Conservation (phyloP, 2,797 vertebrate species). For the Phoxinus dragarum region DNA sequence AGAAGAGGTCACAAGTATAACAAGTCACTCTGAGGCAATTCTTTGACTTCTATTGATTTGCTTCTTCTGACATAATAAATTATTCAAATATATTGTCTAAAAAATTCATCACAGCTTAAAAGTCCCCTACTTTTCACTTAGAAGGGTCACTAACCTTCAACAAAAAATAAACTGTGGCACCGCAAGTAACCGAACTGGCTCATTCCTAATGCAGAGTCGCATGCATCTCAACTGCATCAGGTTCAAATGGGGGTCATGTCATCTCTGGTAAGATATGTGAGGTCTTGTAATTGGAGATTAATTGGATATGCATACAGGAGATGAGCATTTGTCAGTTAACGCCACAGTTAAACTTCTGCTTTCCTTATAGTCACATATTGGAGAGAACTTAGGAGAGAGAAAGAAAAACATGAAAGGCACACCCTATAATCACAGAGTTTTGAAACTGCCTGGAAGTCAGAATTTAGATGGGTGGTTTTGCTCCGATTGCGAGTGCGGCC, state of each 20-base stretch:
- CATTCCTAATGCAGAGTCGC: not conserved
- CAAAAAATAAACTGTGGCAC: not conserved
- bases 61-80: conserved; percentile 15
- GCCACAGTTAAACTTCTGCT: conserved; percentile 65
- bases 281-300: conserved; percentile 74
- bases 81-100: conserved; percentile 25
- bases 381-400: conserved; percentile 49
- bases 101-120: not conserved
- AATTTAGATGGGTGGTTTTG: conserved; percentile 8
- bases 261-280: conserved; percentile 61
- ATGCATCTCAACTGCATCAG: conserved; percentile 44
- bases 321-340: conserved; percentile 72
- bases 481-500: conserved; percentile 15
- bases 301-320: conserved; percentile 66
- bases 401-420: conserved; percentile 48
- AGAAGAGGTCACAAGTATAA: conserved; percentile 13
- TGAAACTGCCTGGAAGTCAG: not conserved
- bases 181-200: not conserved
- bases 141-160: not conserved
- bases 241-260: conserved; percentile 70
- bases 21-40: conserved; percentile 11
- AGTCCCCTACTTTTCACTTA: not conserved
- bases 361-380: conserved; percentile 60
- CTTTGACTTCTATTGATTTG: conserved; percentile 6
- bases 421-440: conserved; percentile 36